Evolutionary conservation across 2,113 vertebrate genomes (phyloP), one percentile per base, ranked within the genome.

Genomic region (Vidua macroura): DNA sequence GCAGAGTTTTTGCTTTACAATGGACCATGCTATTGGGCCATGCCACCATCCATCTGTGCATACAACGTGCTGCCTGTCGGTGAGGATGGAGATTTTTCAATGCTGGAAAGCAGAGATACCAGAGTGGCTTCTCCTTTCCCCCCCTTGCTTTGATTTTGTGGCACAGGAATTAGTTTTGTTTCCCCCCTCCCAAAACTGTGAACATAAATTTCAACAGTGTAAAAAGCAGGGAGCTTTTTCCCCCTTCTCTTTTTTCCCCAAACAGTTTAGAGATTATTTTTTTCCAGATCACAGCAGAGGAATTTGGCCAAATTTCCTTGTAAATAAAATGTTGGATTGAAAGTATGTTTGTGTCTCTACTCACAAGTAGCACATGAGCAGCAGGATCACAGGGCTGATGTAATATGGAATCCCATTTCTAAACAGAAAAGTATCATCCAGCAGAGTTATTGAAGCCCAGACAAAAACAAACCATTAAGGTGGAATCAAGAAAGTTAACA

Each of bases 371-470:
- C 94, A 63, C 68, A 90, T 4, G 80, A 95, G 88, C 88, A 90
- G 92, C 91, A 44, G 68, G 94, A 96, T 94, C 86, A 83, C 60
- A 83, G 88, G 64, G 43, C 7, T 93, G 86, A 88, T 86, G 73
- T 48, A 81, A 85, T 31, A 94, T 86, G 92, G 92, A 96, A 96
- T 96, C 86, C 76, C 76, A 88, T 95, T 95, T 96, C 86, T 63
- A 96, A 96, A 92, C 90, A 96, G 67, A 90, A 74, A 52, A 90
- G 52, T n/a, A 88, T 91, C 72, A 90, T 88, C 94, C 96, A 94
- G 86, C 95, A 81, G 95, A 74, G 88, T 31, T 88, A 86, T 41
- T 63, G 73, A 88, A 96, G 90, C 39, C 56, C 31, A 55, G 76
- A 93, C 51, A 66, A 93, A 96, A 94, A 35, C 86, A 96, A 88